Evolutionary conservation across 2,113 vertebrate genomes (phyloP), one percentile per base, ranked within the genome.

Genomic region (Mobula hypostoma): DNA sequence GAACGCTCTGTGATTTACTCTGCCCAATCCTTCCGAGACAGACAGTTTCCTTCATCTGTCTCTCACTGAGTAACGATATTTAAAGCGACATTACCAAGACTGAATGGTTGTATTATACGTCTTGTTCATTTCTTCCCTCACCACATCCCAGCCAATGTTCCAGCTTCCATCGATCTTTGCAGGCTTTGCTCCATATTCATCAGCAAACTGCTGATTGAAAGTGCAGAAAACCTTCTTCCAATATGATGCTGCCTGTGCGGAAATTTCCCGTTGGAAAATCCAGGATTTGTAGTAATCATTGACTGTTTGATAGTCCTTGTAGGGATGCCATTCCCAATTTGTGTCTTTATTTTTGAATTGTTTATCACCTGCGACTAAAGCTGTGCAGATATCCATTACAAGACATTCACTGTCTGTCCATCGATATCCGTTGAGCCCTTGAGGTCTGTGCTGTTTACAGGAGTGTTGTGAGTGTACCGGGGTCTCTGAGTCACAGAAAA

Each of bases 211-310:
- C 15, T 48, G 2, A 56, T 94, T 94, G 36, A 61, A 94, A n/a
- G 11, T 78, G 94, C 63, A 11, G 40, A 94, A 94, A 29, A 94
- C 72, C 6, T 61, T 94, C 61, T 78, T 94, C 94, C 94, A 94
- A 40, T 78, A 94, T 11, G 94, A 80, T 68, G 94, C 17, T 78
- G 94, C 94, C 48, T 94, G 74, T 66, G 79, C 5, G 66, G 17
- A 8, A 3, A 29, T 56, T 4, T 48, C 70, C 40, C 19, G 1
- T 66, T 94, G 94, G n/a, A 94, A 80, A 6, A 1, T 32, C 94
- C 94, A 94, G 32, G 94, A 94, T 78, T 63, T 83, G 32, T 80
- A 94, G 74, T 94, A 94, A n/a, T 80, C 76, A 80, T 94, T 94
- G 70, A 94, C 79, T 19, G 21, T 58, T 7, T 36, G 19, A 48